Conservation (phyloP, 2,113 vertebrate species). For the Scophthalmus maximus region DNA sequence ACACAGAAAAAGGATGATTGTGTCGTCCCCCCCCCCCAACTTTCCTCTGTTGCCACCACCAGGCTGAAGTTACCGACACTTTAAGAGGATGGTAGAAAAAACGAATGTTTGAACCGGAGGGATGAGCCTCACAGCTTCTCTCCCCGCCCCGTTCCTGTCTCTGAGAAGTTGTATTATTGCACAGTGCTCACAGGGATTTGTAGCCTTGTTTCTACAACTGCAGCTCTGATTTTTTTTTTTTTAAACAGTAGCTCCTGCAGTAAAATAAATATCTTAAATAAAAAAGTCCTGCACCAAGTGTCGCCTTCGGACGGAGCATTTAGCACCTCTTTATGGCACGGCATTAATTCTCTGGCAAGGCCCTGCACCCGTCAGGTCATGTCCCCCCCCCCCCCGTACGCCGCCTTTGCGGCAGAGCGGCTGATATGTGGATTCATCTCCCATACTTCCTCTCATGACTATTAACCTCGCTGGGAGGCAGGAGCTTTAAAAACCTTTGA, state of each 20-base stretch:
- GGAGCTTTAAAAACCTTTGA: constrained; percentile 1
- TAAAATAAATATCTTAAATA: no score
- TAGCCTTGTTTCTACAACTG: neutral
- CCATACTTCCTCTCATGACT: constrained; percentile 3
- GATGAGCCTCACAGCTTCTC: no score
- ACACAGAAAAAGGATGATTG: no score
- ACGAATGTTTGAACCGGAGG: no score
- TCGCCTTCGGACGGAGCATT: constrained; percentile 11
- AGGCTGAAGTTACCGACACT: no score
- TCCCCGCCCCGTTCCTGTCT: no score
- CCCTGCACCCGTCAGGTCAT: constrained; percentile 8
- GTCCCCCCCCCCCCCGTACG: constrained; percentile 10
- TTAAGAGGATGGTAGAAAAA: no score
- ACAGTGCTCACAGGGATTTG: neutral
- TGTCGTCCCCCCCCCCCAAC: no score
- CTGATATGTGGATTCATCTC: constrained; percentile 31
- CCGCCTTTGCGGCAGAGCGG: constrained; percentile 18
- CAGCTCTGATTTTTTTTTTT: neutral
- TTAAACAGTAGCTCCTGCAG: neutral
- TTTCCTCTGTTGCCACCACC: no score
- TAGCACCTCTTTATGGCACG: constrained; percentile 49
- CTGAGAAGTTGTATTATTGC: no score
- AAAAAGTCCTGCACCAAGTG: constrained; percentile 16
- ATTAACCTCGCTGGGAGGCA: neutral
- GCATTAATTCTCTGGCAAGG: constrained; percentile 20